A percentile compares a stretch with the other conserved stretches of the same genome.
phyloP scores from a whole-genome alignment of 2,797 vertebrate species.

The Pterois miles region DNA sequence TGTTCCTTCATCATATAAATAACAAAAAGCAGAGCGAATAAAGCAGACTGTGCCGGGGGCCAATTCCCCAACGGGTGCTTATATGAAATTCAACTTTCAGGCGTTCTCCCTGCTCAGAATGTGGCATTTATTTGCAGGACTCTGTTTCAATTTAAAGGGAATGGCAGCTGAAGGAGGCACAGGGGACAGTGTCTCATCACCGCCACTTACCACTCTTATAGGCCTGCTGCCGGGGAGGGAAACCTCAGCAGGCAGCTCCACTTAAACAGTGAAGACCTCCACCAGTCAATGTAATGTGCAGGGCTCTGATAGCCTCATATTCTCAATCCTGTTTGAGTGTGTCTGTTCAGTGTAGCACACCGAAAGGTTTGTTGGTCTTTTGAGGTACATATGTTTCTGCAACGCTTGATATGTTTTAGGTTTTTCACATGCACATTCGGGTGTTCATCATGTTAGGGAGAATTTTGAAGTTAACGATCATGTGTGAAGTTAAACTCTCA shows the following conservation, averaged over 20 bases:
- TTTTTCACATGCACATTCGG: too few relatives aligned
- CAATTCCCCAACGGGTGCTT: conserved; percentile 90
- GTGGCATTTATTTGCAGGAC: conserved; percentile 90
- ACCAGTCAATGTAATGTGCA: conserved; percentile 80
- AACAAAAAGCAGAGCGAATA: conserved; percentile 85
- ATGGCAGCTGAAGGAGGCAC: conserved; percentile 91
- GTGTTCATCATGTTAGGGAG: neutral
- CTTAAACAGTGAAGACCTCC: conserved; percentile 81
- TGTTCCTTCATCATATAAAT: conserved; percentile 91
- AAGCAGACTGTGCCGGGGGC: conserved; percentile 75
- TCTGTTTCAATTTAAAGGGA: conserved; percentile 91
- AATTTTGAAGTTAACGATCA: neutral
- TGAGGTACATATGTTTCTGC: conserved; percentile 17
- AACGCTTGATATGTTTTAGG: neutral
- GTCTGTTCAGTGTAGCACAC: conserved; percentile 24
- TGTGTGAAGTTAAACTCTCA: neutral
- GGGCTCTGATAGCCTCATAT: conserved; percentile 71
- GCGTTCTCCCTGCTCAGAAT: conserved; percentile 80
- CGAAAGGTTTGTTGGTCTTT: conserved; percentile 25
- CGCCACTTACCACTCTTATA: conserved; percentile 81
- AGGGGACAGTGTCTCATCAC: conserved; percentile 88
- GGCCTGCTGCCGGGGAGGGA: conserved; percentile 73
- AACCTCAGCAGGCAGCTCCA: conserved; percentile 78
- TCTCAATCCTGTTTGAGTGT: conserved; percentile 55
- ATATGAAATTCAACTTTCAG: conserved; percentile 88